Percentiles rank a stretch among this genome's conserved stretches.
Conservation (phyloP, 2,113 vertebrate genomes). For the Podiceps cristatus region DNA sequence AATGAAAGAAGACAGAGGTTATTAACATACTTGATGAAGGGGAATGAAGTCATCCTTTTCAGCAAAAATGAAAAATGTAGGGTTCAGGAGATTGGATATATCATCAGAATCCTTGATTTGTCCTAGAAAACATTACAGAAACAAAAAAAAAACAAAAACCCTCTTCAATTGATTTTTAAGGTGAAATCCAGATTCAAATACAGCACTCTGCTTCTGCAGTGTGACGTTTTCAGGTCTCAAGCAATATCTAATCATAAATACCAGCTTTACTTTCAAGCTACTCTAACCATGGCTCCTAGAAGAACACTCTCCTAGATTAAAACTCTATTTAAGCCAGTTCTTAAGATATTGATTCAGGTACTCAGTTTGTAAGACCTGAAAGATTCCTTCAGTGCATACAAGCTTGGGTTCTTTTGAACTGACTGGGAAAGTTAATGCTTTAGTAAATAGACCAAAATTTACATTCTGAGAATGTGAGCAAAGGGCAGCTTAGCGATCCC, state of each 20-base stretch:
- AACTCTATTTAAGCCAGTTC: neutral
- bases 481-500: neutral
- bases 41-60: constrained; percentile 80
- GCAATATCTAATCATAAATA: neutral
- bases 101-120: constrained; percentile 77
- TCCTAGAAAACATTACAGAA: constrained; percentile 64
- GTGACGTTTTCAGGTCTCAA: neutral
- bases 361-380: neutral
- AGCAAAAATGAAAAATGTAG: constrained; percentile 85
- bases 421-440: neutral
- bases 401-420: neutral
- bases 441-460: neutral
- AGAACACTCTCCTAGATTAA: neutral
- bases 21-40: constrained; percentile 75
- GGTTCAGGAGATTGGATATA: constrained; percentile 74
- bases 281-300: neutral
- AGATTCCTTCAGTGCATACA: neutral
- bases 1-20: neutral
- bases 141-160: too few relatives aligned
- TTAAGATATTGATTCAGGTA: neutral
- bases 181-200: neutral
- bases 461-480: neutral
- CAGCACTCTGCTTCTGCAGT: neutral
- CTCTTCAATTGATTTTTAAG: neutral
- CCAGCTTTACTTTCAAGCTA: neutral